Evolutionary conservation across 2,888 invertebrate genomes (phyloP).

Genomic region (Drosophila paramelanica): DNA sequence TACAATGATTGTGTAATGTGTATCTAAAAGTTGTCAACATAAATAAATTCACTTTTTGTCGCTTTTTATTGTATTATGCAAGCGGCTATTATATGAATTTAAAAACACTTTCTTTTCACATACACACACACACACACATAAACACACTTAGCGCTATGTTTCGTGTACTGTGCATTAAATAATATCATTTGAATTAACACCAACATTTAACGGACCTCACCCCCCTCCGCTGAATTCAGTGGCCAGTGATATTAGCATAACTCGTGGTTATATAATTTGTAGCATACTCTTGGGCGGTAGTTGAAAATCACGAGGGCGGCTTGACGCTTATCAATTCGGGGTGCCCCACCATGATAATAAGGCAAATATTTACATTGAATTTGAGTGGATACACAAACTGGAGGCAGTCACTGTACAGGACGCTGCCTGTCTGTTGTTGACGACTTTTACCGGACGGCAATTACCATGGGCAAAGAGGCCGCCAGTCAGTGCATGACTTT

Average conservation of each 20-base stretch:
- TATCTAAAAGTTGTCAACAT: constrained; percentile 28
- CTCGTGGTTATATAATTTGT: constrained; percentile 42
- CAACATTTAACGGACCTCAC: constrained; percentile 33
- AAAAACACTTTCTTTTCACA: constrained; percentile 73
- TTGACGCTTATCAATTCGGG: constrained; percentile 36
- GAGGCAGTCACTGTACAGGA: constrained; percentile 31
- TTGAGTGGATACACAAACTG: constrained; percentile 47
- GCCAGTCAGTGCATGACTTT: constrained; percentile 39
- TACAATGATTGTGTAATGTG: constrained; percentile 48
- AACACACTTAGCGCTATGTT: constrained; percentile 28
- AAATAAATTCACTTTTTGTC: constrained; percentile 49
- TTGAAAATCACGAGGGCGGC: constrained; percentile 43
- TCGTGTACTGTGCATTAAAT: constrained; percentile 75
- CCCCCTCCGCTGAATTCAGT: constrained; percentile 1
- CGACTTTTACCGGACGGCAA: constrained; percentile 32
- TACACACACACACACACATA: constrained; percentile 7
- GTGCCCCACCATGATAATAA: constrained; percentile 58
- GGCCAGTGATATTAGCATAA: constrained; percentile 63
- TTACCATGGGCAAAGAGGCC: constrained; percentile 33
- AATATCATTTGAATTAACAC: constrained; percentile 79
- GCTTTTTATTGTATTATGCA: constrained; percentile 66
- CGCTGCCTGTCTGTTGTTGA: constrained; percentile 25
- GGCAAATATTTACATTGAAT: constrained; percentile 68
- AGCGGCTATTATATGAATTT: constrained; percentile 72
- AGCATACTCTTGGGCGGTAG: constrained; percentile 58